Conservation (phyloP, 2,888 invertebrate genomes). For the Melipona beecheii region DNA sequence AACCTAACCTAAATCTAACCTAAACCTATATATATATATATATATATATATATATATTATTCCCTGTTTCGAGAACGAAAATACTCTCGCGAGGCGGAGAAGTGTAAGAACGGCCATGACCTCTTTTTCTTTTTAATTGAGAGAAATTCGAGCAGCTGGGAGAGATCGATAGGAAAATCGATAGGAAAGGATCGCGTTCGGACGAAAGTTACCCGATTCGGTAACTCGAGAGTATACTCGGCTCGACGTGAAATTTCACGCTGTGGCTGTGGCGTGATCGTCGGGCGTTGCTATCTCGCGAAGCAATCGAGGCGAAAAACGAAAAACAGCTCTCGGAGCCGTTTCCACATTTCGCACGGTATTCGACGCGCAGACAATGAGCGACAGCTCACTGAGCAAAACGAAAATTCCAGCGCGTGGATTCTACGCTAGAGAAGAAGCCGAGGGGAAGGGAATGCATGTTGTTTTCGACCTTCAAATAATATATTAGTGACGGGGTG, state of each 20-base stretch:
- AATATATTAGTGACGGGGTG: not conserved
- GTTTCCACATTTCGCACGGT: slow-evolving; percentile 29
- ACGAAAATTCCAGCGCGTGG: slow-evolving; percentile 51
- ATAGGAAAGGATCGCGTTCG: not conserved
- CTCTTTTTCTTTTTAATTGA: too few species aligned
- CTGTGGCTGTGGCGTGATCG: too few species aligned
- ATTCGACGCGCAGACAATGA: slow-evolving; percentile 29
- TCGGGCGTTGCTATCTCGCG: too few species aligned
- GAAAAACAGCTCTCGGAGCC: not conserved
- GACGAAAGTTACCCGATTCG: too few species aligned
- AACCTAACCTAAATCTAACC: too few species aligned
- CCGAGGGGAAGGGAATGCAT: slow-evolving; percentile 13
- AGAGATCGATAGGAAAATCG: not conserved
- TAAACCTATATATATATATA: too few species aligned
- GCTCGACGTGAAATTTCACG: not conserved
- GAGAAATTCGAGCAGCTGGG: not conserved
- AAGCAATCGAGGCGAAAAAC: not conserved
- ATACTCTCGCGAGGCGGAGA: not conserved
- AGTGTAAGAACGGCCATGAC: not conserved
- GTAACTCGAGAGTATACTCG: too few species aligned
- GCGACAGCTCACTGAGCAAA: slow-evolving; percentile 55
- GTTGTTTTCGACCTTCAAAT: too few species aligned
- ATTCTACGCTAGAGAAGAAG: slow-evolving; percentile 29
- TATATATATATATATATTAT: too few species aligned
- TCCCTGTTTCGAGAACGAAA: slow-evolving; percentile 10